These are phyloP conservation scores for Leptinotarsa juncta DNA, from an alignment of 2,888 invertebrate genomes.

Conservation along the genomic window DNA sequence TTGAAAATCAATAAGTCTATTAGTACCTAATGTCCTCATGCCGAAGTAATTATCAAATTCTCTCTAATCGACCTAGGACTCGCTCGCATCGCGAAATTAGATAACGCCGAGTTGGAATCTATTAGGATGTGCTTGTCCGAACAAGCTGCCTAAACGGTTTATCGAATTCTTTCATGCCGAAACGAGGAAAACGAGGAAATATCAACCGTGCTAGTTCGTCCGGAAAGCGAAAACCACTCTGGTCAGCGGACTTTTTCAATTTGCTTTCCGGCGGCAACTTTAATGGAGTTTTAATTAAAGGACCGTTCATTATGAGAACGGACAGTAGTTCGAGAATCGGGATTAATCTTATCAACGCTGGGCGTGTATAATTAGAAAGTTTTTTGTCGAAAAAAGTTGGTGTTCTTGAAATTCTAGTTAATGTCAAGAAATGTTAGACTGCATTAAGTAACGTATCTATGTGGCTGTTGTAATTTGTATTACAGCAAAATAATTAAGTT, in stretches of 20 bases:
- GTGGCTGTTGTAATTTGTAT: no score
- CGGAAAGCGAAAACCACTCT: conserved; percentile 26
- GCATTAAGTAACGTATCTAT: no score
- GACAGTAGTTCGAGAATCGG: conserved; percentile 2
- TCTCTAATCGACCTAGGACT: neutral
- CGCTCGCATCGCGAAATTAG: neutral
- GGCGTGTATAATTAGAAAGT: neutral
- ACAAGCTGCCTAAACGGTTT: neutral
- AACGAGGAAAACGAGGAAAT: neutral
- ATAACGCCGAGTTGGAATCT: neutral
- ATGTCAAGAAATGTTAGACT: no score
- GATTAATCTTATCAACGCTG: conserved; percentile 2
- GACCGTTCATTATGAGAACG: conserved; percentile 29
- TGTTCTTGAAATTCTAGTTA: no score
- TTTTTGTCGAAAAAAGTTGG: neutral
- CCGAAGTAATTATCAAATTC: neutral
- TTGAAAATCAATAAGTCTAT: no score
- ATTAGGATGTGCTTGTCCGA: neutral
- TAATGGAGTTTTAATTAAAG: conserved; percentile 37
- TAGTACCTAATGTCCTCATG: neutral
- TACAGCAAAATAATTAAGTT: no score
- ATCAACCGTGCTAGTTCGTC: conserved; percentile 4
- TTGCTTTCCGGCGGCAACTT: conserved; percentile 33
- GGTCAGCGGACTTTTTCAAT: conserved; percentile 41
- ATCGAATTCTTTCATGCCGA: neutral